Percentiles rank a stretch among this genome's conserved stretches.
Evolutionary conservation across 1,140 invertebrate species (phyloP).

Genomic region (Drosophila tristis): DNA sequence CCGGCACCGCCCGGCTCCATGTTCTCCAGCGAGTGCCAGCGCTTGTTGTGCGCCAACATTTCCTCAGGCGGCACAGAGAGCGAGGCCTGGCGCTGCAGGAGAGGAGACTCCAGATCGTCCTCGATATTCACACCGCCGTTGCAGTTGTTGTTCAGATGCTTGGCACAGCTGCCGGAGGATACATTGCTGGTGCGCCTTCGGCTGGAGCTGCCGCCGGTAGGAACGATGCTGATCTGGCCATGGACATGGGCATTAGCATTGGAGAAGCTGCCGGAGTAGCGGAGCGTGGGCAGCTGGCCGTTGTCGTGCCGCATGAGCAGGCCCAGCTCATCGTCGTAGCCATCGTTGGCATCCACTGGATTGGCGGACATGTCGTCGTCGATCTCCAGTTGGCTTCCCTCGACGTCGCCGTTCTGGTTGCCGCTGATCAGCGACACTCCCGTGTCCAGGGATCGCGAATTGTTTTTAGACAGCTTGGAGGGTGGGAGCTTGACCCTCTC

Average conservation of each 20-base stretch:
- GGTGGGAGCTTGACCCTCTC: constrained; percentile 73
- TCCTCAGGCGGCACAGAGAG: constrained; percentile 84
- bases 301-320: constrained; percentile 74
- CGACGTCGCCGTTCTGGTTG: constrained; percentile 66
- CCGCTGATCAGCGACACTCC: constrained; percentile 80
- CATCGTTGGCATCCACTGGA: constrained; percentile 65
- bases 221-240: constrained; percentile 61
- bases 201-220: constrained; percentile 69
- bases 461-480: constrained; percentile 80
- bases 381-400: constrained; percentile 23
- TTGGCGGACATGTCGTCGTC: constrained; percentile 56
- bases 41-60: constrained; percentile 86
- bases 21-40: constrained; percentile 91
- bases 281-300: constrained; percentile 57
- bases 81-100: constrained; percentile 85
- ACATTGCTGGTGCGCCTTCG: constrained; percentile 22
- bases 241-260: constrained; percentile 24
- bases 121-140: constrained; percentile 81
- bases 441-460: constrained; percentile 76
- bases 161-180: constrained; percentile 50
- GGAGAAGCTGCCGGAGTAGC: constrained; percentile 62
- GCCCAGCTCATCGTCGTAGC: constrained; percentile 77
- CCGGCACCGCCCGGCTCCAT: constrained; percentile 85
- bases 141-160: constrained; percentile 85
- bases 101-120: constrained; percentile 85